Base-by-base conservation (phyloP, 2,888 invertebrate genomes). In the Lagria hirta region DNA sequence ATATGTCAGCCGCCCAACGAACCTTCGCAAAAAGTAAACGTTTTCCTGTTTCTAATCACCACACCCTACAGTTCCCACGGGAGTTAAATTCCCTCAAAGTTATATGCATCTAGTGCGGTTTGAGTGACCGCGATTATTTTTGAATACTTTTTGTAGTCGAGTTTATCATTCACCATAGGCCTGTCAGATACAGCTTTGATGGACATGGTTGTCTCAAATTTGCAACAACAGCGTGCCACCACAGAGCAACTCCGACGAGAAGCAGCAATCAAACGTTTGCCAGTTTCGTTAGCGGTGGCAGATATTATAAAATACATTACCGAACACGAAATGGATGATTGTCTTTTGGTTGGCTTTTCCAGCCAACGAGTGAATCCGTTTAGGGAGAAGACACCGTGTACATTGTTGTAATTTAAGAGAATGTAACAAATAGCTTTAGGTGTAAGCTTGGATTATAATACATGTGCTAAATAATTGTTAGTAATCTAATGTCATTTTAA, bases 281-380 rank as follows among this genome's bases (percentile, higher is more conserved):
- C 86, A 17, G 86, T 91, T 13, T 93, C 94, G 17, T 86, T 86
- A 60, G 94, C 93, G n/a, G 88, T 94, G 43, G 85, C 88, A 53
- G 89, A 95, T 61, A 91, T 96, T 59, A 87, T 94, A 67, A 90
- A 91, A 67, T 94, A 84, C 68, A 88, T 94, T 53, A 80, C 83
- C 24, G 93, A 94, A 61, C 93, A 95, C 65, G 88, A 92, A 65
- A 87, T 89, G 60, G 94, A 95, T 65, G 96, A 96, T 73, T 94
- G 88, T 64, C 80, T 96, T 29, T 79, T 96, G 52, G 89, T 90
- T 53, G 96, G 96, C 18, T 96, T 96, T 72, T 87, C 91, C 51
- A 91, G 88, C 57, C 94, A 94, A 70, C 91, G 93, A 70, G 89
- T 92, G 8, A 96, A 96, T 74, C 96, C 96, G 15, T 96, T 93